Evolutionary conservation across 2,113 vertebrate species (phyloP).

Genomic region (Tiliqua scincoides): DNA sequence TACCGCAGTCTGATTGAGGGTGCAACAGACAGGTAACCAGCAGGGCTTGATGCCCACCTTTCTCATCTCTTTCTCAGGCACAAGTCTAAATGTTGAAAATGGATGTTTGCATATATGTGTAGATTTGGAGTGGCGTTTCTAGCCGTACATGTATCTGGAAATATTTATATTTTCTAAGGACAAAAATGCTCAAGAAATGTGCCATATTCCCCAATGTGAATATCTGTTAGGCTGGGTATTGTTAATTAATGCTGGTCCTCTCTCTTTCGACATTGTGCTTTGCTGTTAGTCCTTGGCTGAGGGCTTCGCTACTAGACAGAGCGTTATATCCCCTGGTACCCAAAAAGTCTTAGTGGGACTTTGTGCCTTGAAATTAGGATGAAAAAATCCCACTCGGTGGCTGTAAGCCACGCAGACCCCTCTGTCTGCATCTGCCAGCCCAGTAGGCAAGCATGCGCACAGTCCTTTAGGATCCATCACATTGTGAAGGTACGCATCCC

Average conservation of each 20-base stretch:
- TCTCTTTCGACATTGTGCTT: not conserved
- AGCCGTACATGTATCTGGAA: not conserved
- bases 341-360: too few relatives aligned
- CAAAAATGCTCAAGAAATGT: not conserved
- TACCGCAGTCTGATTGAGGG: slow-evolving; percentile 73
- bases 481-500: too few relatives aligned
- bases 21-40: slow-evolving; percentile 17
- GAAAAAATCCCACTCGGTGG: too few relatives aligned
- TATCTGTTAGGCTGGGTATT: not conserved
- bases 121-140: not conserved
- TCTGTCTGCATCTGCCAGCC: too few relatives aligned
- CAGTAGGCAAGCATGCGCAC: too few relatives aligned
- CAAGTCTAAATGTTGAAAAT: not conserved
- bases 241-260: not conserved
- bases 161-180: not conserved
- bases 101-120: not conserved
- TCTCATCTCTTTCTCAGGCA: not conserved
- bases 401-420: too few relatives aligned
- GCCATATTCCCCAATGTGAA: not conserved
- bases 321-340: not conserved
- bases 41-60: too few relatives aligned
- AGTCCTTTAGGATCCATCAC: too few relatives aligned
- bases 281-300: not conserved
- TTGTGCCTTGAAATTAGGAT: too few relatives aligned
- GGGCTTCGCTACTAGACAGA: not conserved